phyloP scores from a whole-genome alignment of 2,113 vertebrate species.

The Ancistrus triradiatus region DNA sequence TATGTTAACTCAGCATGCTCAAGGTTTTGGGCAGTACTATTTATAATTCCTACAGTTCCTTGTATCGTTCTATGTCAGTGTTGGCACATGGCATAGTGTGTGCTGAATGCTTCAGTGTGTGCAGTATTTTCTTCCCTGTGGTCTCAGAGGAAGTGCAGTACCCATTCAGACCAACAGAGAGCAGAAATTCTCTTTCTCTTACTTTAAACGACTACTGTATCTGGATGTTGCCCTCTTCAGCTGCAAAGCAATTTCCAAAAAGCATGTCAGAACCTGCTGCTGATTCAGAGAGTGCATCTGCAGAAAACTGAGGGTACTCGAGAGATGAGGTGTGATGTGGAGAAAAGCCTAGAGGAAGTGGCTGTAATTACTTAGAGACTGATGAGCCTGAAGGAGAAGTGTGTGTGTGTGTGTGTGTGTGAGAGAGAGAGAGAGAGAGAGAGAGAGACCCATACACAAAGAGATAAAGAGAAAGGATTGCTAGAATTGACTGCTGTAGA shows the following conservation, averaged over 20 bases:
- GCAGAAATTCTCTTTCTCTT: constrained; percentile 12
- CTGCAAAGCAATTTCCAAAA: constrained; percentile 8
- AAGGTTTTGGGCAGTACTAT: too few relatives aligned
- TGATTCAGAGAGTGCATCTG: neutral
- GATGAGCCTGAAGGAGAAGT: constrained; percentile 13
- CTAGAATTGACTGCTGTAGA: constrained; percentile 17
- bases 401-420: constrained; percentile 1
- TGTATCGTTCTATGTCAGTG: too few relatives aligned
- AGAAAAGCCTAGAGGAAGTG: constrained; percentile 15
- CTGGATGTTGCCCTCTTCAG: neutral
- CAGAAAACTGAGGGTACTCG: constrained; percentile 1
- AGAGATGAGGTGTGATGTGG: constrained; percentile 14
- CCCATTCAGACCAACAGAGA: constrained; percentile 14
- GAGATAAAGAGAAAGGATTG: neutral
- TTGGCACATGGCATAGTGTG: too few relatives aligned
- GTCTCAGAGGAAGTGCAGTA: constrained; percentile 7
- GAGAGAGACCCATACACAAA: too few relatives aligned
- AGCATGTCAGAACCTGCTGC: constrained; percentile 1
- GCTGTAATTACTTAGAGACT: constrained; percentile 28
- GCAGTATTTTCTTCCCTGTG: too few relatives aligned
- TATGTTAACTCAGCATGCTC: too few relatives aligned
- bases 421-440: neutral
- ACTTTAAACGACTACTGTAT: too few relatives aligned
- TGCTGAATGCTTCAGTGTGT: too few relatives aligned
- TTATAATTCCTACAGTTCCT: too few relatives aligned